A percentile compares a stretch with the other conserved stretches of the same genome.
Evolutionary conservation across 2,797 vertebrate genomes (phyloP).

Genomic region (Pangasius krempfi): DNA sequence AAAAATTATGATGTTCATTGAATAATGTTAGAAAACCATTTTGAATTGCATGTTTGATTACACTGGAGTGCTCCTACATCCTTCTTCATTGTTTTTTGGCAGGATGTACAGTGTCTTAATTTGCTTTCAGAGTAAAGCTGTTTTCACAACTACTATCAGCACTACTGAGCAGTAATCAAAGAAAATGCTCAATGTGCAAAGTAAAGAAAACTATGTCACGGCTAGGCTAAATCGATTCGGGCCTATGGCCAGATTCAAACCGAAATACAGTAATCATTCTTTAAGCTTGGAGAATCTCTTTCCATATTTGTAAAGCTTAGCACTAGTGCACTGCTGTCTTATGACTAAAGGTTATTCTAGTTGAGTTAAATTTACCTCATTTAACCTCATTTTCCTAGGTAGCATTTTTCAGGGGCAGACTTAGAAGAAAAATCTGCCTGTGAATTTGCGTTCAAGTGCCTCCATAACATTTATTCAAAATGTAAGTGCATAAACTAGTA

Average conservation of each 20-base stretch:
- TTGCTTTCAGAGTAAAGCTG: constrained; percentile 35
- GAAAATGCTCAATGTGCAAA: constrained; percentile 15
- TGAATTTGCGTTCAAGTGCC: background rate
- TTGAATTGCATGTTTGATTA: background rate
- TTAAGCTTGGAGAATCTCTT: background rate
- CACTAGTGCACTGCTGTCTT: background rate
- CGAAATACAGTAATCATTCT: background rate
- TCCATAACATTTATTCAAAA: background rate
- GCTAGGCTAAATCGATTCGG: background rate
- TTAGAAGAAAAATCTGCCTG: background rate
- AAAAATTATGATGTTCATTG: background rate
- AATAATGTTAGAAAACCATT: background rate
- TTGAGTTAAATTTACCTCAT: background rate
- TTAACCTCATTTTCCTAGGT: background rate
- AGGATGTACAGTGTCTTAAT: constrained; percentile 38
- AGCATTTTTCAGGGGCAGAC: background rate
- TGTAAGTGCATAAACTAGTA: background rate
- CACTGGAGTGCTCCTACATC: background rate
- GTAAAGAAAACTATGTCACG: constrained; percentile 2
- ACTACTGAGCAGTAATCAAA: constrained; percentile 42
- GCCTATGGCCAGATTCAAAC: background rate
- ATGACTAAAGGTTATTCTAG: background rate
- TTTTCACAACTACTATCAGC: constrained; percentile 42
- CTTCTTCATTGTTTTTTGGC: constrained; percentile 28
- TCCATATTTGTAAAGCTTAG: background rate